These are phyloP conservation scores for Sturnira hondurensis DNA, from an alignment of 2,113 vertebrate species.

Conservation along the genomic window DNA sequence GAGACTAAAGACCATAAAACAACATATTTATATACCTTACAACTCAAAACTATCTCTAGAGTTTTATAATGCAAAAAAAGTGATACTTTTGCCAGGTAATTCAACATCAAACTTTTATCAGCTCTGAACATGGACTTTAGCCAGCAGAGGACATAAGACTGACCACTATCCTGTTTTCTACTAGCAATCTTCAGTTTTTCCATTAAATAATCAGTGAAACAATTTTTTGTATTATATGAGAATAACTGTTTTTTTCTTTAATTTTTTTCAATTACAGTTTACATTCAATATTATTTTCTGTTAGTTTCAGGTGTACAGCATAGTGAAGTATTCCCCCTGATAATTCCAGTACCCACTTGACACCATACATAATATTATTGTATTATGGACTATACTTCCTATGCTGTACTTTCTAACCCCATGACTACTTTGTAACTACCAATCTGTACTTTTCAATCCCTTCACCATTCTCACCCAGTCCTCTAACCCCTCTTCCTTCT, in stretches of 20 bases:
- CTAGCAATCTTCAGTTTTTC: background rate
- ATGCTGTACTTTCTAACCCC: no score
- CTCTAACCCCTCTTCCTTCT: no score
- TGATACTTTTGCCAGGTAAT: background rate
- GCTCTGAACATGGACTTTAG: background rate
- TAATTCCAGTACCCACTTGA: no score
- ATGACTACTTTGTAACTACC: no score
- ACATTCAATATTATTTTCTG: background rate
- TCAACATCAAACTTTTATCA: background rate
- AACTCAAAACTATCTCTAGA: background rate
- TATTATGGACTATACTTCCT: no score
- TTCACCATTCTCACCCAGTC: no score
- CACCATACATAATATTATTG: no score
- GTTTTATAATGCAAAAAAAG: background rate
- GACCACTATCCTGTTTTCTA: background rate
- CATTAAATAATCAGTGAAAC: background rate
- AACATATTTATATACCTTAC: background rate
- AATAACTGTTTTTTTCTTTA: background rate
- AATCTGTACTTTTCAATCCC: no score
- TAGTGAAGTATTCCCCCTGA: background rate
- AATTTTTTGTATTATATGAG: background rate
- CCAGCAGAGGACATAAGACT: background rate
- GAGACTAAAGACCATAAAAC: background rate
- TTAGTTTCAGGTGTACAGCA: background rate
- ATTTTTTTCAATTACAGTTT: background rate